phyloP scores from a whole-genome alignment of 1,140 invertebrate genomes.

The fruit fly (Drosophila melanogaster) region Release_6_plus_ISO1_MT NT_033777.3:28017501-28018000 shows the following conservation, averaged over 20 bases:
- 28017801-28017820: constrained; percentile 70
- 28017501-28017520: background rate
- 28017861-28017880: constrained; percentile 56
- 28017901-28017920: constrained; percentile 84
- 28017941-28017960: constrained; percentile 29
- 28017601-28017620: constrained; percentile 71
- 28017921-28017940: constrained; percentile 62
- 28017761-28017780: constrained; percentile 49
- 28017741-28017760: constrained; percentile 39
- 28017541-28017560: constrained; percentile 30
- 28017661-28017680: constrained; percentile 56
- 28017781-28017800: constrained; percentile 33
- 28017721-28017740: constrained; percentile 24
- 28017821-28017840: constrained; percentile 77
- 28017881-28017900: constrained; percentile 59
- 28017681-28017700: constrained; percentile 41
- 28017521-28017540: background rate
- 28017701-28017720: constrained; percentile 39
- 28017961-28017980: constrained; percentile 77
- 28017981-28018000: constrained; percentile 72
- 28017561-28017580: background rate
- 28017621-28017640: constrained; percentile 50
- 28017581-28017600: constrained; percentile 44
- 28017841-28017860: constrained; percentile 47
- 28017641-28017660: constrained; percentile 75